Evolutionary conservation across 2,888 invertebrate species (phyloP), one percentile per base, ranked within the genome.

Genomic region (Dichetophora obliterata): DNA sequence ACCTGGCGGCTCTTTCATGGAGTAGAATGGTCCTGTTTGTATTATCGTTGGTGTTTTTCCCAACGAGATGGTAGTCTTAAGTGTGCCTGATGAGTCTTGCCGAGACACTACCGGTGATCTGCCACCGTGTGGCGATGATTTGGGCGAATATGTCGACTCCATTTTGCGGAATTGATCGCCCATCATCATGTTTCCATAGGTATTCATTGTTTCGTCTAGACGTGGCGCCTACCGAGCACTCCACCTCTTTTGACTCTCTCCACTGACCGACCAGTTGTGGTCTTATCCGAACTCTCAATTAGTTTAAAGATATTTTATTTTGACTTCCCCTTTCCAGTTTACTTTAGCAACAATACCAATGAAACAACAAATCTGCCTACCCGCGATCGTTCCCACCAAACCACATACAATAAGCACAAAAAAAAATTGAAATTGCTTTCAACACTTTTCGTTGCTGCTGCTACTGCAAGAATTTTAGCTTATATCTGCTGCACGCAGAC

Each of bases 11-110:
- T 97, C 97, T 92, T 97, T 97, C 95, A 98, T 96, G 89, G 98
- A 94, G 91, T 98, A 98, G 91, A 98, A 98, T 85, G 98, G 98
- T 86, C 98, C 98, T 91, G 96, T 96, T 90, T 97, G 97, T 90
- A 98, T 96, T 85, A 98, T 98, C 77, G 98, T 96, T 77, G 98
- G 98, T 89, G 97, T 98, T 90, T 98, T 98, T 83, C 98, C 98
- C 82, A 98, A 91, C 81, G 97, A 96, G 91, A 98, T 98, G 83
- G 98, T 98, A 84, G 98, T 98, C 91, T 98, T 98, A 83, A 98
- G 92, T 81, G 98, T 98, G 86, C 98, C 98, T 83, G 98, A 97
- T 79, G 98, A 97, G 91, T 98, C 98, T 90, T 98, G 97, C 82
- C 98, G 93, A 83, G 97, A 96, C 87, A 98, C 97, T 86, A 97